Percentiles rank a stretch among this genome's conserved stretches.
phyloP scores from a whole-genome alignment of 2,113 vertebrate genomes.

The Alces alces region DNA sequence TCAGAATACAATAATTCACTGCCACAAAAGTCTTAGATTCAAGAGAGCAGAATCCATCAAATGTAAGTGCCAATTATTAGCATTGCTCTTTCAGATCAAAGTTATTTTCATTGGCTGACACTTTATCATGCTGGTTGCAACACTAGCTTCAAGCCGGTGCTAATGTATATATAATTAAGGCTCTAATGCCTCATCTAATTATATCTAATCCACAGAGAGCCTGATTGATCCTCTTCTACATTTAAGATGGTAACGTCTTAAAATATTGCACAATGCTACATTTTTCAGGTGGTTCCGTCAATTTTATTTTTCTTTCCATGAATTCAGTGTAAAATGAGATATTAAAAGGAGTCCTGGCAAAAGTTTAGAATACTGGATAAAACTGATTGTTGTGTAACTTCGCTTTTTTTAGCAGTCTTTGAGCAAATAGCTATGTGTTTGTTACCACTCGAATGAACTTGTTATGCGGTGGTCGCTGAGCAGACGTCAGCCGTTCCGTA shows the following conservation, averaged over 20 bases:
- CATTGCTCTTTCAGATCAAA: conserved; percentile 42
- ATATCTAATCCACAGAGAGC: conserved; percentile 55
- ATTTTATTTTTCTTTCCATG: neutral
- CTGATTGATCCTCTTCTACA: conserved; percentile 35
- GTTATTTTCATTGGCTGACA: conserved; percentile 51
- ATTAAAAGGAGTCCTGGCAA: neutral
- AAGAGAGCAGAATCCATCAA: conserved; percentile 41
- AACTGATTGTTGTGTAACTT: neutral
- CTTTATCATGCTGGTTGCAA: conserved; percentile 77
- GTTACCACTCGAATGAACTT: conserved; percentile 37
- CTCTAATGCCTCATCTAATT: conserved; percentile 72
- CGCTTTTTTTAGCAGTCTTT: neutral
- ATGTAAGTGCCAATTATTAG: conserved; percentile 53
- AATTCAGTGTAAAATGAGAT: conserved; percentile 8
- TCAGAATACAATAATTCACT: conserved; percentile 54
- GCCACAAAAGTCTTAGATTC: conserved; percentile 56
- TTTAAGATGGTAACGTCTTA: conserved; percentile 6
- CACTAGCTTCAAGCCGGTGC: conserved; percentile 78
- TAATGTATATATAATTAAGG: conserved; percentile 80
- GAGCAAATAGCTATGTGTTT: conserved; percentile 37
- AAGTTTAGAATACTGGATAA: neutral
- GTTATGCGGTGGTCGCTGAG: neutral
- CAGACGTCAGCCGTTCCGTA: conserved; percentile 37
- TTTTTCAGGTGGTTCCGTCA: conserved; percentile 23
- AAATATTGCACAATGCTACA: neutral